phyloP scores from a whole-genome alignment of 2,113 vertebrate genomes.

The Lanius ludovicianus region DNA sequence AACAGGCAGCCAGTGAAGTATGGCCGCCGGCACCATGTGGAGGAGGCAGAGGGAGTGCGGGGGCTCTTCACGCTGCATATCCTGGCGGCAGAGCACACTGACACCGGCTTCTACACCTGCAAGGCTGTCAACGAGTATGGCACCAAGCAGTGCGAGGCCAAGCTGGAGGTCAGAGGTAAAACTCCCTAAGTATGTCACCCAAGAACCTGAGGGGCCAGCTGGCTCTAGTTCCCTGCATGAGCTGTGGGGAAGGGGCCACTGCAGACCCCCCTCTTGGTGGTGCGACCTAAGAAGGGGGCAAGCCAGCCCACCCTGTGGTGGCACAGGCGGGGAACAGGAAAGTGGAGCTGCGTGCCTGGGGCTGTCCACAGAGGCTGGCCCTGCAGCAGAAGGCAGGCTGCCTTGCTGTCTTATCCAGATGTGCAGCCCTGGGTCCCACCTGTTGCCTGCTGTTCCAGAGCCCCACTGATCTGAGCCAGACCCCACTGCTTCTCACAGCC shows the following conservation, averaged over 20 bases:
- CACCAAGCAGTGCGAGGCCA: slow-evolving; percentile 91
- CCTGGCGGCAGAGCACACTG: slow-evolving; percentile 79
- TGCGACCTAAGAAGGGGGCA: not conserved
- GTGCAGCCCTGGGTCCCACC: not conserved
- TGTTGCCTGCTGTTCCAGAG: not conserved
- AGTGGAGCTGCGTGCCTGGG: not conserved
- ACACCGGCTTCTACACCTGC: slow-evolving; percentile 91
- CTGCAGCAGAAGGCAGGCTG: not conserved
- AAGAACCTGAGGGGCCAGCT: not conserved
- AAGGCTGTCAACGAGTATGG: slow-evolving; percentile 97
- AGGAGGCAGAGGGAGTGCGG: slow-evolving; percentile 77
- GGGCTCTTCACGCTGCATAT: slow-evolving; percentile 86
- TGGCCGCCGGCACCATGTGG: slow-evolving; percentile 78
- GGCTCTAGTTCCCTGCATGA: not conserved
- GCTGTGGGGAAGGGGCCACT: not conserved
- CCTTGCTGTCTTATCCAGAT: not conserved
- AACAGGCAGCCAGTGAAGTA: slow-evolving; percentile 92
- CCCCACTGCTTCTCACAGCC: not conserved
- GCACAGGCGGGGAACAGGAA: rapidly evolving
- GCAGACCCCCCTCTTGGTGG: not conserved
- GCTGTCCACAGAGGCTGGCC: not conserved
- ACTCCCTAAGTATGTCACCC: not conserved
- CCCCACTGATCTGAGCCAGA: not conserved
- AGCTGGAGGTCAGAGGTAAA: slow-evolving; percentile 93
- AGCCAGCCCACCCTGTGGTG: not conserved